phyloP scores from a whole-genome alignment of 2,888 invertebrate species.

The Leucophenga maculata region DNA sequence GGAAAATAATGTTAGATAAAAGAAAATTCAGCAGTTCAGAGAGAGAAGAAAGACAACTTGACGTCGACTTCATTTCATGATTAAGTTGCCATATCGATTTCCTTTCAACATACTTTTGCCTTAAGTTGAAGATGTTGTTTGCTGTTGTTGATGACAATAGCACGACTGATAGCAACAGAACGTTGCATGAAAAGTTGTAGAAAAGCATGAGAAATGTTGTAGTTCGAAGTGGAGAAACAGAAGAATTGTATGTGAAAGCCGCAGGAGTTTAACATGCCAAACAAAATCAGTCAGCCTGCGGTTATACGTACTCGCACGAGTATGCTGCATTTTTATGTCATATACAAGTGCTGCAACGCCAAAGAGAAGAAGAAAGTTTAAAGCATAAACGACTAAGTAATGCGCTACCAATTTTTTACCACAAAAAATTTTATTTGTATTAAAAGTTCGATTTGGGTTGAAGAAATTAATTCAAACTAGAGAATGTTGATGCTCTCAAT shows the following conservation, averaged over 20 bases:
- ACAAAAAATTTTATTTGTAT: too few relatives aligned
- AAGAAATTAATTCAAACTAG: too few relatives aligned
- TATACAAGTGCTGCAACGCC: not conserved
- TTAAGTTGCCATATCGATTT: slow-evolving; percentile 63
- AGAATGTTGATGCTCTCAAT: too few relatives aligned
- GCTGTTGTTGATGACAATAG: not conserved
- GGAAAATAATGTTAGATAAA: slow-evolving; percentile 7
- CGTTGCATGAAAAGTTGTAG: slow-evolving; percentile 12
- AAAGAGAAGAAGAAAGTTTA: too few relatives aligned
- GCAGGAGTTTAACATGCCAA: not conserved
- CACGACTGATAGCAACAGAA: not conserved
- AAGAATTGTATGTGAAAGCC: not conserved
- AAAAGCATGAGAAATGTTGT: not conserved
- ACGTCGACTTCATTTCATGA: slow-evolving; percentile 59
- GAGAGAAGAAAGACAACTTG: slow-evolving; percentile 54
- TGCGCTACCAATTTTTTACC: too few relatives aligned
- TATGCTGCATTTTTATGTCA: slow-evolving; percentile 22
- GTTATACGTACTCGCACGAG: too few relatives aligned
- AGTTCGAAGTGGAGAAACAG: not conserved
- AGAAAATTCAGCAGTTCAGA: slow-evolving; percentile 34
- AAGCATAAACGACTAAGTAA: too few relatives aligned
- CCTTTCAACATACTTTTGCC: slow-evolving; percentile 58
- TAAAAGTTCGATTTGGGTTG: too few relatives aligned
- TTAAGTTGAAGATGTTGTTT: slow-evolving; percentile 30
- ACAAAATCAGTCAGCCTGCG: not conserved